phyloP scores from a whole-genome alignment of 2,888 invertebrate species.

The Panorpa germanica region DNA sequence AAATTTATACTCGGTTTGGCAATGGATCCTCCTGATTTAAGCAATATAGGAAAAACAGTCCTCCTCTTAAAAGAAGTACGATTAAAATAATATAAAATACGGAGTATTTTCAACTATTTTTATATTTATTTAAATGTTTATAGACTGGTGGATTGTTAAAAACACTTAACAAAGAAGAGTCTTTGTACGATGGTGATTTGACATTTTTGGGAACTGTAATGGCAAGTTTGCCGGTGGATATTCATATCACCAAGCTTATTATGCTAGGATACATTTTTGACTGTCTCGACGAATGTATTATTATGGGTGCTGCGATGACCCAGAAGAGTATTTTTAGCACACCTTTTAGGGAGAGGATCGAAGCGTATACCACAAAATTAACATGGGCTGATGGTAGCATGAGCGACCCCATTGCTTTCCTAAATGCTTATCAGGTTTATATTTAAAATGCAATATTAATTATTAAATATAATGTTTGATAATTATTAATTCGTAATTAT shows the following conservation, averaged over 20 bases:
- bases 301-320: conserved; percentile 74
- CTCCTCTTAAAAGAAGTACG: conserved; percentile 74
- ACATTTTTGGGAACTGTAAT: conserved; percentile 74
- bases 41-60: conserved; percentile 63
- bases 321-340: conserved; percentile 62
- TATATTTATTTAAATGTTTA: conserved; percentile 11
- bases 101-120: conserved; percentile 8
- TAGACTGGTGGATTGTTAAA: conserved; percentile 63
- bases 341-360: conserved; percentile 47
- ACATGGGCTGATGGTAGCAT: conserved; percentile 64
- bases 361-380: conserved; percentile 55
- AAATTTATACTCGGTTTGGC: conserved; percentile 62
- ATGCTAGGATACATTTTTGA: conserved; percentile 74
- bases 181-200: conserved; percentile 59
- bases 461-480: conserved; percentile 1
- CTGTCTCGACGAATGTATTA: conserved; percentile 66
- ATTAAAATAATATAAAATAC: conserved; percentile 3
- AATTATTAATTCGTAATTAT: conserved; percentile 6
- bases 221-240: conserved; percentile 66
- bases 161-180: conserved; percentile 30
- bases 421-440: conserved; percentile 58
- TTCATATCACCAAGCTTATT: conserved; percentile 64
- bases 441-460: neutral
- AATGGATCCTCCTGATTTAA: conserved; percentile 70
- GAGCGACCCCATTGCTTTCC: conserved; percentile 68